Percentiles rank a stretch among this genome's conserved stretches.
Evolutionary conservation across 2,888 invertebrate genomes (phyloP).

Genomic region (Luffia ferchaultella): DNA sequence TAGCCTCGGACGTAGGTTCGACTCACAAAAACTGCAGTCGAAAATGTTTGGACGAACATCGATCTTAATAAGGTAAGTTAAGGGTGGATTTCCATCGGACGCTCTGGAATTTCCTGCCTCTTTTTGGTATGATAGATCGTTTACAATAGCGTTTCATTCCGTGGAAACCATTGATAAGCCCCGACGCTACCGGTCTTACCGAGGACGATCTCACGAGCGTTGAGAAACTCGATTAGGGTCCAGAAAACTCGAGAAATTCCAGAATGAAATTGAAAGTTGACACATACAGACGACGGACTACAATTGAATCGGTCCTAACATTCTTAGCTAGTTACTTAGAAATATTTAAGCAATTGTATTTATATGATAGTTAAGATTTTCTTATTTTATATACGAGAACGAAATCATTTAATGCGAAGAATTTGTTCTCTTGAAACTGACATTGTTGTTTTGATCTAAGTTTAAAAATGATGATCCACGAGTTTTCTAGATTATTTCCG

Average conservation of each 20-base stretch:
- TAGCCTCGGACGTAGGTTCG: slow-evolving; percentile 57
- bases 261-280: slow-evolving; percentile 13
- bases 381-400: too few species aligned
- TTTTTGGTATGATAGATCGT: slow-evolving; percentile 48
- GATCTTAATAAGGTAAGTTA: slow-evolving; percentile 26
- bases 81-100: slow-evolving; percentile 17
- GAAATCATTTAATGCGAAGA: too few species aligned
- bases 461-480: too few species aligned
- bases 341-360: too few species aligned
- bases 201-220: slow-evolving; percentile 49
- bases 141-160: slow-evolving; percentile 61
- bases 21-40: slow-evolving; percentile 39
- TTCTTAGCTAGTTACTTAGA: too few species aligned
- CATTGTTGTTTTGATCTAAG: too few species aligned
- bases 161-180: slow-evolving; percentile 64
- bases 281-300: not conserved
- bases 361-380: too few species aligned
- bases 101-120: slow-evolving; percentile 30
- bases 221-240: slow-evolving; percentile 34
- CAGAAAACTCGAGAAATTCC: slow-evolving; percentile 18
- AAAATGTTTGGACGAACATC: slow-evolving; percentile 21
- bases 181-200: slow-evolving; percentile 62
- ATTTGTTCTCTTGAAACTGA: too few species aligned
- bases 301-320: not conserved
- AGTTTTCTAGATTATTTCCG: too few species aligned